Evolutionary conservation across 1,140 invertebrate genomes (phyloP), one percentile per base, ranked within the genome.

Genomic region (Neelides sp.): DNA sequence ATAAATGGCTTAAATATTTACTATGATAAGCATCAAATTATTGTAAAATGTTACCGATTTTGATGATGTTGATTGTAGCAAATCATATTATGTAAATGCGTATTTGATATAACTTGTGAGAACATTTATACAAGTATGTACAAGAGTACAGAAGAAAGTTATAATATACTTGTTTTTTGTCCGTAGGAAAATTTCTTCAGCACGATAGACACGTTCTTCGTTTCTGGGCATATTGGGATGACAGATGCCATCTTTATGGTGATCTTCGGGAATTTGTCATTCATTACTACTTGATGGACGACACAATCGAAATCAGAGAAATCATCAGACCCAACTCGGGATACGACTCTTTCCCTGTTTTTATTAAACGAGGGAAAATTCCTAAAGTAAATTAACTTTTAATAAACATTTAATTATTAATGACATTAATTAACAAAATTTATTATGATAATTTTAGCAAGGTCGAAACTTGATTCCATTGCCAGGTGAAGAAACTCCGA

Each of bases 141-240:
- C n/a, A n/a, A n/a, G n/a, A n/a, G n/a, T n/a, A n/a, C n/a, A n/a
- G n/a, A n/a, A n/a, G n/a, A n/a, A n/a, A n/a, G n/a, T n/a, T n/a
- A n/a, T n/a, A n/a, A n/a, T n/a, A n/a, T n/a, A n/a, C n/a, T 82
- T 20, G n/a, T n/a, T n/a, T n/a, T n/a, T n/a, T n/a, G n/a, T n/a
- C n/a, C n/a, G n/a, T n/a, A n/a, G 76, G 73, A 8, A 77, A 85
- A 57, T 88, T 89, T 67, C 64, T 87, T 13, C 76, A 79, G 59
- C 78, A 79, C 61, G 84, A 88, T 65, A 68, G 77, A 57, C 76
- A 85, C 62, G 77, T 89, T 34, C 68, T 87, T 23, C 75, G 85
- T 58, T 94, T 95, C 65, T 81, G 78, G 59, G 87, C 80, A 22
- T 86, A 86, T 57, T 94, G 90, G 89, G 87, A 94, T 64, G 88